These are phyloP conservation scores for Cynopterus brachyotis DNA, from an alignment of 2,113 vertebrate genomes.

Conservation along the genomic window DNA sequence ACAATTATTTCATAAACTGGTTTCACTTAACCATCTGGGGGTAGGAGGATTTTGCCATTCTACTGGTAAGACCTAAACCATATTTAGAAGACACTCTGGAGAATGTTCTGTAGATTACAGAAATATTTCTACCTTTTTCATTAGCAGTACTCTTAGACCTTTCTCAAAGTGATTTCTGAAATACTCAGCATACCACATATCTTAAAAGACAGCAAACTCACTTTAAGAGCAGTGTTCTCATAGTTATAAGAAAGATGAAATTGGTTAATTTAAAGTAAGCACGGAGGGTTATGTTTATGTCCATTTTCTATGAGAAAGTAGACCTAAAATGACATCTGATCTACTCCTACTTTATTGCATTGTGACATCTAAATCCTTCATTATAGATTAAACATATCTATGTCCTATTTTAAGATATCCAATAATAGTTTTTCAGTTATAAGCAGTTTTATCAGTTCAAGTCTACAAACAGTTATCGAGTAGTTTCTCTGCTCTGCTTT, in stretches of 20 bases:
- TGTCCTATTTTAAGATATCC: neutral
- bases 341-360: neutral
- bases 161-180: neutral
- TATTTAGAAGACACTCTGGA: neutral
- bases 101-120: neutral
- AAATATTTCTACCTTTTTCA: neutral
- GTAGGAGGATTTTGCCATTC: neutral
- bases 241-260: neutral
- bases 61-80: neutral
- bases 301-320: neutral
- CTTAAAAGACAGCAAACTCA: neutral
- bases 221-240: neutral
- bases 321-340: neutral
- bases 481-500: neutral
- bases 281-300: neutral
- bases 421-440: neutral
- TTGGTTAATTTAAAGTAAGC: neutral
- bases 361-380: neutral
- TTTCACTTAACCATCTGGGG: neutral
- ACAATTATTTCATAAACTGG: neutral
- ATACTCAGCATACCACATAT: neutral
- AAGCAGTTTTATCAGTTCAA: neutral
- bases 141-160: neutral
- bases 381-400: neutral
- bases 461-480: neutral